Conservation (phyloP, 2,888 invertebrate species). For the Cosmia pyralina region DNA sequence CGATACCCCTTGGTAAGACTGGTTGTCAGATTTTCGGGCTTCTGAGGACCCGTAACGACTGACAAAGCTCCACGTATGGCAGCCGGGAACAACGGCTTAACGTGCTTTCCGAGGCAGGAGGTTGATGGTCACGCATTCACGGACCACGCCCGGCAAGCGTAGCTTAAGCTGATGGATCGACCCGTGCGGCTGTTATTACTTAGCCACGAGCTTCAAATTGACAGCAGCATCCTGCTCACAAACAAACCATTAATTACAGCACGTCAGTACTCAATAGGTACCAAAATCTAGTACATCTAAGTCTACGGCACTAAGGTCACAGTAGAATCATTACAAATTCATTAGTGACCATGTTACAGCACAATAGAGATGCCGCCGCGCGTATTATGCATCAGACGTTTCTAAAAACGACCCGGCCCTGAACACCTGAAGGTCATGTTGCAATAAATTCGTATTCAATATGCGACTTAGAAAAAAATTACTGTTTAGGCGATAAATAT, state of each 20-base stretch:
- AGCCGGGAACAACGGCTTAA: too few species aligned
- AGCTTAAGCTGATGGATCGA: too few species aligned
- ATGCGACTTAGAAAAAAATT: conserved; percentile 62
- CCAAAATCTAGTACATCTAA: conserved; percentile 45
- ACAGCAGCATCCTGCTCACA: conserved; percentile 6
- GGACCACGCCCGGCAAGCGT: too few species aligned
- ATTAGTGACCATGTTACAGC: conserved; percentile 54
- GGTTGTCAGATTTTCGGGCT: too few species aligned
- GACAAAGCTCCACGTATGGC: too few species aligned
- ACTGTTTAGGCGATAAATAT: conserved; percentile 68
- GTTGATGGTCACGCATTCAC: too few species aligned
- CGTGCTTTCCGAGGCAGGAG: too few species aligned
- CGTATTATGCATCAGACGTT: conserved; percentile 61
- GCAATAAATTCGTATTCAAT: conserved; percentile 70
- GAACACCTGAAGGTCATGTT: conserved; percentile 60
- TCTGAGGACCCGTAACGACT: too few species aligned
- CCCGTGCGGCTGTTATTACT: too few species aligned
- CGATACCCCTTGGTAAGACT: too few species aligned
- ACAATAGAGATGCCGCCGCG: conserved; percentile 44
- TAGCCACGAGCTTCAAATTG: too few species aligned
- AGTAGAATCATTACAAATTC: conserved; percentile 57
- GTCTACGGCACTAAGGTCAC: conserved; percentile 43
- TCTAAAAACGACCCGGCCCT: conserved; percentile 66
- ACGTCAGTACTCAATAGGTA: background rate
- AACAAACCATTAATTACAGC: background rate